Evolutionary conservation across 2,113 vertebrate genomes (phyloP).

Genomic region (Pangasianodon gigas): DNA sequence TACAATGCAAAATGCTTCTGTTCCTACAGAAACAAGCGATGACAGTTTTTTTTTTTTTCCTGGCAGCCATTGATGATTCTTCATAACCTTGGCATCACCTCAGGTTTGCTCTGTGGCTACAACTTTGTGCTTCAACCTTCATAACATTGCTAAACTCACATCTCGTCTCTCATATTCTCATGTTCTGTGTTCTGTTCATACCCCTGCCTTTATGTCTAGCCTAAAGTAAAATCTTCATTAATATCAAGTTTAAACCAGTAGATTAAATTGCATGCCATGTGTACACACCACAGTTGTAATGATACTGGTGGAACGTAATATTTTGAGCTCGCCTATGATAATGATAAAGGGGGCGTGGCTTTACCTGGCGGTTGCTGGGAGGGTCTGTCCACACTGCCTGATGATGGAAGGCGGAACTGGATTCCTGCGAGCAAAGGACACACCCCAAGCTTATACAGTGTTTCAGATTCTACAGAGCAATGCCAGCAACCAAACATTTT

Average conservation of each 20-base stretch:
- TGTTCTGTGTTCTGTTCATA: background rate
- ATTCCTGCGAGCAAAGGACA: constrained; percentile 69
- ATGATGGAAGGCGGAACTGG: constrained; percentile 76
- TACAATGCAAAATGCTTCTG: background rate
- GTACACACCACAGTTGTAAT: background rate
- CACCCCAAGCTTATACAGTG: background rate
- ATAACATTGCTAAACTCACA: background rate
- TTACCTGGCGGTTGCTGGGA: constrained; percentile 74
- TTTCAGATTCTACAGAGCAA: background rate
- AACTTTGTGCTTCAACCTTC: background rate
- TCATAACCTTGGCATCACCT: background rate
- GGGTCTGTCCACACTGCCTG: constrained; percentile 70
- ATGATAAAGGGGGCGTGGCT: background rate
- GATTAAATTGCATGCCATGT: background rate
- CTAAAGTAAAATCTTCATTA: background rate
- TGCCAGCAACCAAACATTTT: background rate
- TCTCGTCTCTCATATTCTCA: background rate
- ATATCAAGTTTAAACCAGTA: background rate
- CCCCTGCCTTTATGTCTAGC: background rate
- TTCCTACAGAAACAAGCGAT: background rate
- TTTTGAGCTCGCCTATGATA: background rate
- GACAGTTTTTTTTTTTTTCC: background rate
- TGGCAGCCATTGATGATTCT: background rate
- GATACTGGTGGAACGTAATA: too few relatives aligned
- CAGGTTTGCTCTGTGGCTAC: background rate